Evolutionary conservation across 2,797 vertebrate species (phyloP).

Genomic region (Sebastolobus alascanus): DNA sequence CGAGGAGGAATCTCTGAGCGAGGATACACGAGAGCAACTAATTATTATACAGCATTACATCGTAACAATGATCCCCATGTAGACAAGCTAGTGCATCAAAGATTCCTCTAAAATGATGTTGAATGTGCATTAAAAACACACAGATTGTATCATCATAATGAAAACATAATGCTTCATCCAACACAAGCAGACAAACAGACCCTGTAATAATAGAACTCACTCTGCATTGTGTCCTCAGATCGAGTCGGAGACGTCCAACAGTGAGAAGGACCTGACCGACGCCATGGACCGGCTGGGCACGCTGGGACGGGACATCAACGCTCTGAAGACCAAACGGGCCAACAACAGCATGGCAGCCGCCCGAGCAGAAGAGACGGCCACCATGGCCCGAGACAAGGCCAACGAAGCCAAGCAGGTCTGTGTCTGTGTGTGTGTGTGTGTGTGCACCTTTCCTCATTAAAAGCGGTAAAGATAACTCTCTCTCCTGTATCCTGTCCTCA

Average conservation of each 20-base stretch:
- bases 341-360: conserved; percentile 94
- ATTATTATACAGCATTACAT: too few species aligned
- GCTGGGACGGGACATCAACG: conserved; percentile 87
- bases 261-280: conserved; percentile 87
- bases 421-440: background rate
- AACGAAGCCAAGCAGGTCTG: conserved; percentile 93
- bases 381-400: conserved; percentile 89
- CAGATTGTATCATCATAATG: background rate
- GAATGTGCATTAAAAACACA: background rate
- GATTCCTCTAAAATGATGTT: background rate
- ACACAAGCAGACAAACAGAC: too few species aligned
- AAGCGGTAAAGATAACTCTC: background rate
- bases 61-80: background rate
- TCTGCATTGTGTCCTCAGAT: conserved; percentile 82
- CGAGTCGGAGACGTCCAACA: conserved; percentile 84
- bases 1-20: too few species aligned
- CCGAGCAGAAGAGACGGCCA: conserved; percentile 92
- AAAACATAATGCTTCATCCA: background rate
- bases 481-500: conserved; percentile 58
- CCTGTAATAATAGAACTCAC: background rate
- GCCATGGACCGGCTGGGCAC: conserved; percentile 85
- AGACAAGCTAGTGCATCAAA: background rate
- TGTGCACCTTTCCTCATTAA: background rate
- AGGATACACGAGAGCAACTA: too few species aligned
- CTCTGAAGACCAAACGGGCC: conserved; percentile 92